Percentiles rank a stretch among this genome's conserved stretches.
These are phyloP conservation scores for Papilio polyxenes DNA, from an alignment of 1,140 invertebrate species.

Conservation along the genomic window DNA sequence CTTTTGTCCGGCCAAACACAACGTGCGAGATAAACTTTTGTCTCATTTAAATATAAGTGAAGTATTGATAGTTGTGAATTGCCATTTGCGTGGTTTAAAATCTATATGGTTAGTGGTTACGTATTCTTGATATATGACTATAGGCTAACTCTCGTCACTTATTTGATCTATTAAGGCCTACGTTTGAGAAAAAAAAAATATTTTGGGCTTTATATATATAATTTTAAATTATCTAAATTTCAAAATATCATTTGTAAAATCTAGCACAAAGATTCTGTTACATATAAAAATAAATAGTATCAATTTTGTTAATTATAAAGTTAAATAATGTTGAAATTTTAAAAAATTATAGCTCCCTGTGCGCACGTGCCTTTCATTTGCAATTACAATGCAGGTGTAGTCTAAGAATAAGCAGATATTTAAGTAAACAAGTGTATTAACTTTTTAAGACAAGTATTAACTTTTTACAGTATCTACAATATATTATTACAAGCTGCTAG, in stretches of 20 bases:
- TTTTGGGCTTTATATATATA: no score
- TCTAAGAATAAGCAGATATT: slow-evolving; percentile 18
- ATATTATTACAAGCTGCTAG: not conserved
- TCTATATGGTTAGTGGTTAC: not conserved
- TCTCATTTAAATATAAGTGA: not conserved
- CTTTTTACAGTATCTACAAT: no score
- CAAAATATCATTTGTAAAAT: no score
- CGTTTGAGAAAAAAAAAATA: no score
- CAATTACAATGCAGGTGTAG: slow-evolving; percentile 20
- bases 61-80: not conserved
- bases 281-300: no score
- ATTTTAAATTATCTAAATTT: not conserved
- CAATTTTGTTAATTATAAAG: not conserved
- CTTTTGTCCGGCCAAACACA: slow-evolving; percentile 49
- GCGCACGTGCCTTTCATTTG: not conserved
- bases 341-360: not conserved
- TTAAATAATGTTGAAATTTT: not conserved
- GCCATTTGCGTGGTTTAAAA: not conserved
- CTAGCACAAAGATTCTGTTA: no score
- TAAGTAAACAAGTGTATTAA: slow-evolving; percentile 1
- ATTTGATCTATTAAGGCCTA: no score
- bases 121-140: not conserved
- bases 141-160: not conserved
- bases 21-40: slow-evolving; percentile 8
- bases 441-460: not conserved